Conservation (phyloP, 2,888 invertebrate genomes). For the Sicus ferrugineus region DNA sequence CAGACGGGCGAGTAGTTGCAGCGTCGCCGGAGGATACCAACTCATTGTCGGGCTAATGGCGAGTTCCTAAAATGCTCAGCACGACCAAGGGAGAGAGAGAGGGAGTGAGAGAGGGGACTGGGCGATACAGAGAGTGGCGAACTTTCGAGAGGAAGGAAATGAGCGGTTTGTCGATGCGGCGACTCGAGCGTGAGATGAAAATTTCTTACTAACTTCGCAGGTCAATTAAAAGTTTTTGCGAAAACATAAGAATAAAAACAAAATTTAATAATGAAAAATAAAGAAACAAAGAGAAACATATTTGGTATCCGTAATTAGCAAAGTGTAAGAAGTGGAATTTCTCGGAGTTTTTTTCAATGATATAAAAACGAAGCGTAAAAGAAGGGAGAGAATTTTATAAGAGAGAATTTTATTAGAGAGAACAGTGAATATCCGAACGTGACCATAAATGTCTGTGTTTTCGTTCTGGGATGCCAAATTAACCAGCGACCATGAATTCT, state of each 20-base stretch:
- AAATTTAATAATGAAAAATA: not conserved
- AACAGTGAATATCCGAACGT: too few species aligned
- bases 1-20: not conserved
- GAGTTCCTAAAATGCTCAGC: not conserved
- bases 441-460: too few species aligned
- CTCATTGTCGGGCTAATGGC: not conserved
- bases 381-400: too few species aligned
- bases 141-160: not conserved
- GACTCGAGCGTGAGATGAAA: not conserved
- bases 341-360: too few species aligned
- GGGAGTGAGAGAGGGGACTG: not conserved
- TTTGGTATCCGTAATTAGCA: too few species aligned
- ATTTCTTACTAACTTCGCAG: slow-evolving; percentile 22
- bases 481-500: too few species aligned
- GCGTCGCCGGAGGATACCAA: not conserved
- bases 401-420: too few species aligned
- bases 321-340: too few species aligned
- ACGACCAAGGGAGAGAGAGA: not conserved
- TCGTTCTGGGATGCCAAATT: too few species aligned
- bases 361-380: too few species aligned
- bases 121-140: not conserved
- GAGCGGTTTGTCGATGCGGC: not conserved
- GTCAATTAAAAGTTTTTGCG: slow-evolving; percentile 32
- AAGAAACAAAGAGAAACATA: not conserved
- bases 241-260: not conserved